These are phyloP conservation scores for Caerostris darwini DNA, from an alignment of 1,140 invertebrate genomes.

Conservation along the genomic window DNA sequence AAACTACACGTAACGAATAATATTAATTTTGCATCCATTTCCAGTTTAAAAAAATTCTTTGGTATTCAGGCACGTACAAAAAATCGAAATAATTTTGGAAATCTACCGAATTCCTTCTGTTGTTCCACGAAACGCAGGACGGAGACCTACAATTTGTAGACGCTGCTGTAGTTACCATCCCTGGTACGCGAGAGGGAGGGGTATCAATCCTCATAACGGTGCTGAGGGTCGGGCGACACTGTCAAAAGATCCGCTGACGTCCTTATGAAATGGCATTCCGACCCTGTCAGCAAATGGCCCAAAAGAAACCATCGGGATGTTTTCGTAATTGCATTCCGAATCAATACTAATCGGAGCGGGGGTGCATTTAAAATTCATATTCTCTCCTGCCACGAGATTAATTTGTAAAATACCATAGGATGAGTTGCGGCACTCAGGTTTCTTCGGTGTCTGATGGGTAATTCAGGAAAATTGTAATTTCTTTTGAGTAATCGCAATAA, in stretches of 20 bases:
- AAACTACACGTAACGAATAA: no score
- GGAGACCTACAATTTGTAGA: background rate
- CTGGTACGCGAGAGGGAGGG: background rate
- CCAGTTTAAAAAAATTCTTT: no score
- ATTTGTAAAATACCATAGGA: background rate
- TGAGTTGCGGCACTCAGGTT: no score
- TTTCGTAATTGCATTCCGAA: constrained; percentile 49
- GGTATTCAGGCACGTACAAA: no score
- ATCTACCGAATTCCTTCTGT: no score
- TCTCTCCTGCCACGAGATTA: background rate
- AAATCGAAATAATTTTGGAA: no score
- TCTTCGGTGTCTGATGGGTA: no score
- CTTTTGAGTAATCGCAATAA: no score
- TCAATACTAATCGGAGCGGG: constrained; percentile 24
- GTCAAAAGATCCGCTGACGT: constrained; percentile 56
- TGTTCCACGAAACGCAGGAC: background rate
- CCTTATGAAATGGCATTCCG: constrained; percentile 62
- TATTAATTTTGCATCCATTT: no score
- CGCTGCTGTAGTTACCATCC: background rate
- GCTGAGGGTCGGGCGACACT: constrained; percentile 8
- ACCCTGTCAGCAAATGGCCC: constrained; percentile 31
- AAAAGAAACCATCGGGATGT: background rate
- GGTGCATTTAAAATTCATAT: background rate
- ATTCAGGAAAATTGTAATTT: no score
- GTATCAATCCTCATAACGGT: constrained; percentile 62